These are phyloP conservation scores for Otocyon megalotis DNA, from an alignment of 2,113 vertebrate species.

Conservation along the genomic window DNA sequence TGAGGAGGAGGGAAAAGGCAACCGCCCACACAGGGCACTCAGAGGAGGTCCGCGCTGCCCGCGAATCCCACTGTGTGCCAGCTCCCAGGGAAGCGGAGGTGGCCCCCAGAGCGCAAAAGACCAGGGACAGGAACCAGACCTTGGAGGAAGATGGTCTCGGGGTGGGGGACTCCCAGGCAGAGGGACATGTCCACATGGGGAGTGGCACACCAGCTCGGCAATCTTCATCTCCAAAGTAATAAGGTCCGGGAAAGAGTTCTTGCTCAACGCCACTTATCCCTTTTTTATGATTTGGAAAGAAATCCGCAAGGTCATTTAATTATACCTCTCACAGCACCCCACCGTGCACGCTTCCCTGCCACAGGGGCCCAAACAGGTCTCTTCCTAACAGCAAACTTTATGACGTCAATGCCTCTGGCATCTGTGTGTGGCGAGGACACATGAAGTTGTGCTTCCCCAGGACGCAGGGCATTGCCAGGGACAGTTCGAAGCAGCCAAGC, in stretches of 20 bases:
- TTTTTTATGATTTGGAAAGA: neutral
- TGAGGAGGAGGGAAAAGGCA: accelerated
- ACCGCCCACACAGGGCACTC: accelerated
- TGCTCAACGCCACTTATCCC: accelerated
- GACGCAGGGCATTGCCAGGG: accelerated
- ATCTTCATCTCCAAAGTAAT: too few species aligned
- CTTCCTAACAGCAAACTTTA: neutral
- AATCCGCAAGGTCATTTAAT: neutral
- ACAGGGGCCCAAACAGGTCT: neutral
- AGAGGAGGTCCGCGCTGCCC: accelerated
- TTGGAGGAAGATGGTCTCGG: too few species aligned
- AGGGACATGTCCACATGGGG: accelerated
- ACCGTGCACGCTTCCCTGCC: accelerated
- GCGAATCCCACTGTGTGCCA: accelerated
- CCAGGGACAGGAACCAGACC: accelerated
- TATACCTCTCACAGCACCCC: accelerated
- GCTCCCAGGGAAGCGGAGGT: neutral
- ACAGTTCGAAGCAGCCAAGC: neutral
- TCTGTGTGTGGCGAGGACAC: accelerated
- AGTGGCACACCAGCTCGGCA: accelerated
- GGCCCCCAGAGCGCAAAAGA: neutral
- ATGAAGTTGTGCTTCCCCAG: neutral
- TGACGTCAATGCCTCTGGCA: accelerated
- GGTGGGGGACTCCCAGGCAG: neutral
- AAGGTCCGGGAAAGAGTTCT: neutral